Conservation (phyloP, 2,797 vertebrate species). For the Sciurus carolinensis region DNA sequence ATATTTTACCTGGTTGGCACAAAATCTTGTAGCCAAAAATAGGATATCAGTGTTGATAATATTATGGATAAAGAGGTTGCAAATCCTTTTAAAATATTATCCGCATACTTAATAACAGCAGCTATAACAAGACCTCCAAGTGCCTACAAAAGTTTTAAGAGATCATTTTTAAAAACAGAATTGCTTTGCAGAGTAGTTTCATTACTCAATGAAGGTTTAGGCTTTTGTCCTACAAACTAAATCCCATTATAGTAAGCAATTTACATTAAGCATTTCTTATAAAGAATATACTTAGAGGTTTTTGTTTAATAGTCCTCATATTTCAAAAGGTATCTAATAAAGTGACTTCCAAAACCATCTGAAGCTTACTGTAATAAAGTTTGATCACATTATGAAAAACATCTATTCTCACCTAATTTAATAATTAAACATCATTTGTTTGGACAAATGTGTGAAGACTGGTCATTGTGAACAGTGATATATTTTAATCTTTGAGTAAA, state of each 20-base stretch:
- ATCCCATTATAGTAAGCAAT: background rate
- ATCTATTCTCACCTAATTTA: slow-evolving; percentile 28
- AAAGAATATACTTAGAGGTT: background rate
- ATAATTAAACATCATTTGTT: background rate
- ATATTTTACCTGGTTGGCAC: slow-evolving; percentile 95
- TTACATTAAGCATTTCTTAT: background rate
- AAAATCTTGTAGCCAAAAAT: slow-evolving; percentile 99
- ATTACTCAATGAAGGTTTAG: slow-evolving; percentile 35
- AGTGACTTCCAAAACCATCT: background rate
- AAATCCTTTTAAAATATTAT: slow-evolving; percentile 99
- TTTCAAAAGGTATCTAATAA: background rate
- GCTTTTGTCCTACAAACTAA: slow-evolving; percentile 34
- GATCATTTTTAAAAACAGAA: slow-evolving; percentile 57
- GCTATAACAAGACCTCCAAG: slow-evolving; percentile 98
- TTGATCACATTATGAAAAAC: background rate
- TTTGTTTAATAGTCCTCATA: background rate
- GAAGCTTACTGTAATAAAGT: background rate
- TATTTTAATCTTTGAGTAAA: slow-evolving; percentile 55
- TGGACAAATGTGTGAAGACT: background rate
- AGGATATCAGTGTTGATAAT: slow-evolving; percentile 98
- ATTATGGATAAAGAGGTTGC: slow-evolving; percentile 99
- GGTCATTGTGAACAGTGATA: background rate
- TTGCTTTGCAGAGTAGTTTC: slow-evolving; percentile 52
- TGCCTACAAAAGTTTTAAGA: slow-evolving; percentile 91
- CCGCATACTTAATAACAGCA: slow-evolving; percentile 99